Percentiles rank a stretch among this genome's conserved stretches.
Conservation (phyloP, 2,888 invertebrate genomes). For the Agrotis segetum region DNA sequence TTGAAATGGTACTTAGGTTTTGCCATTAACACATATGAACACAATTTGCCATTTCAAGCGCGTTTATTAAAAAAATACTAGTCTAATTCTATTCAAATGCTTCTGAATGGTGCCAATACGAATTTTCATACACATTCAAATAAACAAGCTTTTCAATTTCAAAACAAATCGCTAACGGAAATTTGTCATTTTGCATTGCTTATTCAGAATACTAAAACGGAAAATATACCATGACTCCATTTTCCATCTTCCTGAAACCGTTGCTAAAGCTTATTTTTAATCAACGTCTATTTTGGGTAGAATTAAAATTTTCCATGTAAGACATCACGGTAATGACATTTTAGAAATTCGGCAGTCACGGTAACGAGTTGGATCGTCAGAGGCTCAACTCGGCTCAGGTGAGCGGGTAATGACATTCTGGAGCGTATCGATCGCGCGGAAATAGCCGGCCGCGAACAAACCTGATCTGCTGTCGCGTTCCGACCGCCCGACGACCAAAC, state of each 20-base stretch:
- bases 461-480: constrained; percentile 56
- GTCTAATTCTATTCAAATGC: constrained; percentile 15
- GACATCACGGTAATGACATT: constrained; percentile 44
- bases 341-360: constrained; percentile 55
- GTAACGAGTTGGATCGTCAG: constrained; percentile 62
- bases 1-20: constrained; percentile 3
- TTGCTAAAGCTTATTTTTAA: constrained; percentile 23
- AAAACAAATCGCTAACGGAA: not conserved
- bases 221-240: not conserved
- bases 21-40: not conserved
- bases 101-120: constrained; percentile 23
- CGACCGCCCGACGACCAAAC: constrained; percentile 29
- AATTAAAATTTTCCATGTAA: constrained; percentile 26
- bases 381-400: constrained; percentile 66
- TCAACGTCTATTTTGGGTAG: constrained; percentile 15
- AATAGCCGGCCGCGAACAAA: constrained; percentile 69
- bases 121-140: constrained; percentile 26
- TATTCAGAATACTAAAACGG: constrained; percentile 12
- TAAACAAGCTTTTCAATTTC: constrained; percentile 22
- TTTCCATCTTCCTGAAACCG: not conserved
- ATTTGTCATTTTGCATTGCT: constrained; percentile 5
- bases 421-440: constrained; percentile 76
- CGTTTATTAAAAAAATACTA: constrained; percentile 22
- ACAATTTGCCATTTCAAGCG: constrained; percentile 25
- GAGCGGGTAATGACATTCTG: constrained; percentile 79